Base-by-base conservation (phyloP, 2,797 vertebrate genomes). In the Acanthopagrus latus region DNA sequence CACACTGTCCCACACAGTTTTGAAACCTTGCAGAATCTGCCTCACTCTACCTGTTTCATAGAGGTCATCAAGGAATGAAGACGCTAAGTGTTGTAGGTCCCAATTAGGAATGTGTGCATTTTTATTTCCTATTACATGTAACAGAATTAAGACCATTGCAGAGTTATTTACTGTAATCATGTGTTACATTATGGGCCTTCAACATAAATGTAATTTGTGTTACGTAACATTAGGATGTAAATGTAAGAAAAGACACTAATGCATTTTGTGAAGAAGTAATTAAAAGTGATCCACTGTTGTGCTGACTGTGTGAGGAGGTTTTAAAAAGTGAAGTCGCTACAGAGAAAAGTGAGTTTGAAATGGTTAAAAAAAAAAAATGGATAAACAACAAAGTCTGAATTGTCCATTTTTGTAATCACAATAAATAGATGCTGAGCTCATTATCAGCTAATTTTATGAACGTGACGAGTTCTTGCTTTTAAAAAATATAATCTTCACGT, bases 371-470 rank as follows among this genome's bases (percentile, higher is more conserved):
- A 65, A 33, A 55, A 46, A 69, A 9, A 46, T 41, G 12, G 2
- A 18, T 20, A 7, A 73, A 41, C 21, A 66, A 67, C 23, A 65
- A 17, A 3, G 7, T 44, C 14, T 44, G 44, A 44, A 44, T 16
- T 4, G 44, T 44, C 44, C 44, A 63, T 2, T 7, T 58, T 78
- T 74, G 71, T 48, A 18, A 54, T 5, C 60, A 67, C 69, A 80
- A 81, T 78, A 81, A 84, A 89, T 80, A 83, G 2, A 73, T 33
- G 12, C 52, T 21, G 17, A 74, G 72, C 18, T 63, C 6, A 52
- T 78, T 38, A 38, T 38, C 7, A 38, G 33, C 7, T 38, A 6
- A 38, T 77, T 54, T 63, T 57, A 75, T 68, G 21, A 50, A 59
- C 29, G 54, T 56, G 41, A 60, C 17, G 59, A 7, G 0, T 64